Percentiles rank a stretch among this genome's conserved stretches.
Conservation (phyloP, 2,113 vertebrate genomes). For the Salvelinus namaycush region DNA sequence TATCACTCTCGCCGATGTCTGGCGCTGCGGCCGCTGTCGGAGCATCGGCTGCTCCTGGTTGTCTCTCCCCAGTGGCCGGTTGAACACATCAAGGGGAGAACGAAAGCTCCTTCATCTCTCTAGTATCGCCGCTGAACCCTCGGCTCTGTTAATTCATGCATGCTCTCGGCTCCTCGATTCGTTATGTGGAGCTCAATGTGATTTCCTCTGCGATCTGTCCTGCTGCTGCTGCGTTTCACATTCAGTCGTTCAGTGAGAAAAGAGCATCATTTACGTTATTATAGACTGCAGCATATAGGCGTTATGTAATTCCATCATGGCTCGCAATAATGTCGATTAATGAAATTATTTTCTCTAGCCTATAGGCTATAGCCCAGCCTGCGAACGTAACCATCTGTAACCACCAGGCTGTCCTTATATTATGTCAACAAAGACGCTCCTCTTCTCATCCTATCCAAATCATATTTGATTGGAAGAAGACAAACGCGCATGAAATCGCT, state of each 20-base stretch:
- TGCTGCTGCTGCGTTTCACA: neutral
- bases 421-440: too few relatives aligned
- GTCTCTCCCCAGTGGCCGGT: slow-evolving; percentile 20
- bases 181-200: too few relatives aligned
- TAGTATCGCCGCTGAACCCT: slow-evolving; percentile 15
- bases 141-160: slow-evolving; percentile 30
- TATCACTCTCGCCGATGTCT: slow-evolving; percentile 22
- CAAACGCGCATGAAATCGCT: too few relatives aligned
- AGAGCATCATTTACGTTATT: neutral
- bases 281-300: neutral
- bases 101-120: slow-evolving; percentile 12
- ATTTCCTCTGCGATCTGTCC: too few relatives aligned
- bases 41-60: slow-evolving; percentile 49
- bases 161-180: slow-evolving; percentile 16
- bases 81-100: slow-evolving; percentile 53
- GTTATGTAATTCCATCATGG: too few relatives aligned
- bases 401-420: too few relatives aligned
- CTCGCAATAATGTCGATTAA: too few relatives aligned
- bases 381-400: too few relatives aligned
- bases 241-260: neutral
- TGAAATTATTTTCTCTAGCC: too few relatives aligned
- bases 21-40: slow-evolving; percentile 38
- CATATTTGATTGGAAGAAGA: too few relatives aligned
- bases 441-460: too few relatives aligned
- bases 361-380: too few relatives aligned